Base-by-base conservation (phyloP, 2,888 invertebrate genomes). In the Malacosoma neustria region DNA sequence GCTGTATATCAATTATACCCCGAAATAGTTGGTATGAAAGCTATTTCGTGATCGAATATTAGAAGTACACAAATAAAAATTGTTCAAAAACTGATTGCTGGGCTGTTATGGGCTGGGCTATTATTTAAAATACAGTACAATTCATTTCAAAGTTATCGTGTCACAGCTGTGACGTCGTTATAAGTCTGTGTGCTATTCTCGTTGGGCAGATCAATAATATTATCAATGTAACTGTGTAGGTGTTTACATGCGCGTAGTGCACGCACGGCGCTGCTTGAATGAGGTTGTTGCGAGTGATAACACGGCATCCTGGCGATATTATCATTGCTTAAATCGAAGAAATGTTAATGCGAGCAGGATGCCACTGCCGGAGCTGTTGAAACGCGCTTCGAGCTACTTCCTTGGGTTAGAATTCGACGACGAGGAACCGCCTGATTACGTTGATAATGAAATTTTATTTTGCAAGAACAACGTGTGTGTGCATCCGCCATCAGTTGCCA, bases 401-500 rank as follows among this genome's bases (percentile, higher is more conserved):
- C 82, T 93, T 38, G 93, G 94, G 34, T 84, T 89, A 33, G 92
- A 91, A 48, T 87, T 89, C 46, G 87, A 88, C 37, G 87, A 87
- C 42, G 89, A 88, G 57, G 86, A 88, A 54, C 87, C 86, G 46
- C 87, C 86, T 32, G 75, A 88, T 60, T 94, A 93, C 63, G 92
- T 93, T 67, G 93, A 95, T 74, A 94, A 94, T 61, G 95, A 95
- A 84, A 90, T 93, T 42, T 82, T 95, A 35, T 95, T 94, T 72
- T 94, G 95, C 77, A 98, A 98, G 84, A 98, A 98, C 72, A 98
- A 98, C 77, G 97, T 98, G 29, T 98, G 98, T 73, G 97, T 98
- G 33, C 98, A 98, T 86, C 97, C 97, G 4, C 95, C 96, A 34
- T 93, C 94, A 0, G 88, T 93, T 43, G 89, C 94, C 36, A 89